Conservation (phyloP, 2,797 vertebrate species). For the Tragelaphus oryx region DNA sequence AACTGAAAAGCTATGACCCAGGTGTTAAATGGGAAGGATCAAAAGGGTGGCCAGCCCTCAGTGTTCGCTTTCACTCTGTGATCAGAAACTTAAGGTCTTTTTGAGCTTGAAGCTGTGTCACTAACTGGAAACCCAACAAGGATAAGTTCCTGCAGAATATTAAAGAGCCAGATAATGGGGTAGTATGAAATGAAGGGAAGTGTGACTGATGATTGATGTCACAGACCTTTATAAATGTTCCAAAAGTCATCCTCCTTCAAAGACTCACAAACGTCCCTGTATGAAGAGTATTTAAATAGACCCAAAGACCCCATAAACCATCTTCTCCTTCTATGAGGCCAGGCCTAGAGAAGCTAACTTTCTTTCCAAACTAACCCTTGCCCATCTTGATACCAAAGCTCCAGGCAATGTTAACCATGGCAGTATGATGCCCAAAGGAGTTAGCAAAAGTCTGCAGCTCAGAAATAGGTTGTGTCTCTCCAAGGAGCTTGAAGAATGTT, state of each 20-base stretch:
- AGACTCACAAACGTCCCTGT: neutral
- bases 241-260: neutral
- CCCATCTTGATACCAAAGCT: neutral
- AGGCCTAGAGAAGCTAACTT: neutral
- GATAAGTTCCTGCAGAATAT: neutral
- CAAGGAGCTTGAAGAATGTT: neutral
- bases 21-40: neutral
- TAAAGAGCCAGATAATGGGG: neutral
- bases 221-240: neutral
- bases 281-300: neutral
- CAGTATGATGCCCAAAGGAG: neutral
- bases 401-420: neutral
- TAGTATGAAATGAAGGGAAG: neutral
- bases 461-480: neutral
- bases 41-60: neutral
- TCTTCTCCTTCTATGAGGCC: neutral
- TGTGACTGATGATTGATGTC: neutral
- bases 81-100: neutral
- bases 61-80: neutral
- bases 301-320: neutral
- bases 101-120: neutral
- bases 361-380: neutral
- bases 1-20: neutral
- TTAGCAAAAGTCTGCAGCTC: neutral
- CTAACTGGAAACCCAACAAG: neutral